Conservation (phyloP, 2,797 vertebrate species). For the Schizothorax lantsangensis region DNA sequence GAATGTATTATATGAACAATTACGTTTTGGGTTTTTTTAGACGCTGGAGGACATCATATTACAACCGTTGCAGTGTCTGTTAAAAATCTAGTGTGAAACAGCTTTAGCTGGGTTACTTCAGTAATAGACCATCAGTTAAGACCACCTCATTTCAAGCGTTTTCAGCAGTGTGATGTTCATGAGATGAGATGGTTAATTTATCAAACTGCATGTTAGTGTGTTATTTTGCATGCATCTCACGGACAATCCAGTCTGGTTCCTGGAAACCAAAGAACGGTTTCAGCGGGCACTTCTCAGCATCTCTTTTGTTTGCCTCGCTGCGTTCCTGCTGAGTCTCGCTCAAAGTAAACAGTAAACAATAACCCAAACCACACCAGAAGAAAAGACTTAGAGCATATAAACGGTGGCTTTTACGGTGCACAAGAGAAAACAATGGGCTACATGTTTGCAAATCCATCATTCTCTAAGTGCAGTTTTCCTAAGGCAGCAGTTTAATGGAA, state of each 20-base stretch:
- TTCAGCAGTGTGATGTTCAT: neutral
- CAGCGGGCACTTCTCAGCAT: neutral
- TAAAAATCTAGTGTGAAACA: neutral
- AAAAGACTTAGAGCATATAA: constrained; percentile 8
- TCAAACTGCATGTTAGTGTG: constrained; percentile 7
- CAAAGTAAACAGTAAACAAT: constrained; percentile 36
- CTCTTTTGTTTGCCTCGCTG: constrained; percentile 13
- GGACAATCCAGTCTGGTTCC: neutral
- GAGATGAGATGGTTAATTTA: neutral
- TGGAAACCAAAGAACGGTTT: constrained; percentile 8
- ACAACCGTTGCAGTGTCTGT: neutral
- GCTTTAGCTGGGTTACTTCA: neutral
- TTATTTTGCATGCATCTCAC: constrained; percentile 13
- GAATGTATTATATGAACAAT: neutral
- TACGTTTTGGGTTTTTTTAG: neutral
- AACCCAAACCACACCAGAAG: constrained; percentile 31
- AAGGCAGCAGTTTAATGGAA: constrained; percentile 5
- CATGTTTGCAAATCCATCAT: constrained; percentile 27
- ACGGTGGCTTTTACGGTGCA: neutral
- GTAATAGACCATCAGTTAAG: constrained; percentile 1
- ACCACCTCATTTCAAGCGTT: neutral
- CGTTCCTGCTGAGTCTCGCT: constrained; percentile 11
- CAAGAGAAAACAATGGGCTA: constrained; percentile 29
- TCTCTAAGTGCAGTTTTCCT: neutral
- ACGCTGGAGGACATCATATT: neutral